A percentile compares a stretch with the other conserved stretches of the same genome.
Evolutionary conservation across 2,113 vertebrate species (phyloP).

Genomic region (Myiagra hebetior): DNA sequence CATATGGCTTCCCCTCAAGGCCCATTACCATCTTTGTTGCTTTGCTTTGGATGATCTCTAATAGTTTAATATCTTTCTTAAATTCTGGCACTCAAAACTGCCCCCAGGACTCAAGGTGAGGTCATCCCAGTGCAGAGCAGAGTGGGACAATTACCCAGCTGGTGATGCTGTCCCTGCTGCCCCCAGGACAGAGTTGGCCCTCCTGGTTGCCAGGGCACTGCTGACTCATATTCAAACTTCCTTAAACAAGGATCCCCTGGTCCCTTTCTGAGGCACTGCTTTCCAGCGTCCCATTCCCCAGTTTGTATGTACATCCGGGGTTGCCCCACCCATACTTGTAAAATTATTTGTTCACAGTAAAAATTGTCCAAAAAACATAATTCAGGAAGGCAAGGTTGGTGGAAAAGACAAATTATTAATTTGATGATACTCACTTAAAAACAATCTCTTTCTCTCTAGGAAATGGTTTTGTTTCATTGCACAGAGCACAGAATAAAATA

Average conservation of each 20-base stretch:
- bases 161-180: background rate
- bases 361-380: background rate
- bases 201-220: background rate
- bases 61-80: background rate
- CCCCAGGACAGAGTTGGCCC: accelerated
- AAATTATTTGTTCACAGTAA: background rate
- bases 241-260: background rate
- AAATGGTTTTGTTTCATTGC: background rate
- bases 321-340: background rate
- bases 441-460: background rate
- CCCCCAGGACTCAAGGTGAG: accelerated
- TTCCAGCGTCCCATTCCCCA: accelerated
- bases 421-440: background rate
- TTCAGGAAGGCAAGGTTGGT: background rate
- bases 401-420: background rate
- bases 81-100: background rate
- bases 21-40: background rate
- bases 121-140: background rate
- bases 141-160: accelerated
- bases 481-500: background rate
- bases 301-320: no score
- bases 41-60: background rate
- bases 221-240: background rate
- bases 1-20: accelerated
- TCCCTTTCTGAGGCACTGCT: background rate